Conservation (phyloP, 2,797 vertebrate species). For the Anas bernieri region DNA sequence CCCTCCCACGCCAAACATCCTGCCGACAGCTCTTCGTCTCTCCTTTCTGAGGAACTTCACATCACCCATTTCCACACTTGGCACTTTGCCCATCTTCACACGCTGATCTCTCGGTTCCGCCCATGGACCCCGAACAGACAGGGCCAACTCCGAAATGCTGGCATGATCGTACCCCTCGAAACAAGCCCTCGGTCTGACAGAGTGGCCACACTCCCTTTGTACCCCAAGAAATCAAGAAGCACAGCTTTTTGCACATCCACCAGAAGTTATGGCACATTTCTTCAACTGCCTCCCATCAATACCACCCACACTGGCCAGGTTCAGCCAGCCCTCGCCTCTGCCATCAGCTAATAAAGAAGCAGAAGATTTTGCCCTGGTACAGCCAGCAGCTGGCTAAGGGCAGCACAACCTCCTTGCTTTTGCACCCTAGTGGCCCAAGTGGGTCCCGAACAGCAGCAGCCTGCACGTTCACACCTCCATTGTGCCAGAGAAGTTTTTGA, state of each 20-base stretch:
- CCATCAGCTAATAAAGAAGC: not conserved
- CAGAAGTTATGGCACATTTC: fast-evolving
- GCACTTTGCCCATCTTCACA: not conserved
- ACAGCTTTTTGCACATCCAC: not conserved
- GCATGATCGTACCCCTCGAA: fast-evolving
- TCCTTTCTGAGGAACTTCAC: not conserved
- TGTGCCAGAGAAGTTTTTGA: fast-evolving
- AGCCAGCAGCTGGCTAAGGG: not conserved
- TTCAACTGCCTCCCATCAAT: not conserved
- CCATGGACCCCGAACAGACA: not conserved
- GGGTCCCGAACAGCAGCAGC: not conserved
- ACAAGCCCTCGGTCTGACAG: not conserved
- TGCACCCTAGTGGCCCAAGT: not conserved
- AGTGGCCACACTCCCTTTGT: fast-evolving
- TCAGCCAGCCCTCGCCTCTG: not conserved
- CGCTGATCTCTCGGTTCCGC: not conserved
- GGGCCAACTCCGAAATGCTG: fast-evolving
- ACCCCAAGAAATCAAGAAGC: not conserved
- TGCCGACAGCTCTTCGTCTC: not conserved
- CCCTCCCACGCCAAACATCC: conserved; percentile 46
- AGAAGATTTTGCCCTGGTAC: not conserved
- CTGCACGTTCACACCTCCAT: not conserved
- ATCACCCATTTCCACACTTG: not conserved
- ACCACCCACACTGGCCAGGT: not conserved
- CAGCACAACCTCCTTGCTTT: not conserved